Conservation (phyloP, 2,888 invertebrate genomes). For the Rhabditoides inermis region DNA sequence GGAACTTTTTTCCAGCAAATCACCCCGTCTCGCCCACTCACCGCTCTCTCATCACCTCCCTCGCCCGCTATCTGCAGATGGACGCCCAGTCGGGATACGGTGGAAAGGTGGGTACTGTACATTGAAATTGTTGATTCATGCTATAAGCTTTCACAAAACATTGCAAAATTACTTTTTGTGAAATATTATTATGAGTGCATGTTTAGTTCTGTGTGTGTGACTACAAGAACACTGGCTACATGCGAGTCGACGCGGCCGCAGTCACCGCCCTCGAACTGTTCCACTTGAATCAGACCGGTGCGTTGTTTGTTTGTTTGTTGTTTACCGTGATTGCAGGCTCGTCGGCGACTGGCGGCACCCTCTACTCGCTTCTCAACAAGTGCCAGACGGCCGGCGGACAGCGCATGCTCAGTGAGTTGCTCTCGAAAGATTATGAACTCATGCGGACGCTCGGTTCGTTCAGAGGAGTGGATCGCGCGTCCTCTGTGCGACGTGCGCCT, state of each 20-base stretch:
- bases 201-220: conserved; percentile 8
- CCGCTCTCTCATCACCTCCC: no score
- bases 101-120: conserved; percentile 12
- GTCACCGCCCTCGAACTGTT: conserved; percentile 43
- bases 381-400: conserved; percentile 43
- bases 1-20: no score
- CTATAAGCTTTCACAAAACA: neutral
- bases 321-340: neutral
- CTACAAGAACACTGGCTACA: conserved; percentile 30
- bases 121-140: neutral
- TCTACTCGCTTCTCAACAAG: conserved; percentile 42
- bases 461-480: conserved; percentile 45
- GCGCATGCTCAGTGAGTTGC: conserved; percentile 28
- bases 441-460: no score
- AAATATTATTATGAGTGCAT: neutral
- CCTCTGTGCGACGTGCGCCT: conserved; percentile 36
- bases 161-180: neutral
- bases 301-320: no score
- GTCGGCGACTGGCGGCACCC: conserved; percentile 13
- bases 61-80: conserved; percentile 5
- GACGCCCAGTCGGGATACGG: conserved; percentile 1
- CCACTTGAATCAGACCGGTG: no score
- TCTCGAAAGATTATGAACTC: no score
- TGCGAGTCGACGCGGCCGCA: conserved; percentile 36
- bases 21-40: no score